Percentiles rank a stretch among this genome's conserved stretches.
phyloP scores from a whole-genome alignment of 2,113 vertebrate genomes.

The Antechinus stuartii region DNA sequence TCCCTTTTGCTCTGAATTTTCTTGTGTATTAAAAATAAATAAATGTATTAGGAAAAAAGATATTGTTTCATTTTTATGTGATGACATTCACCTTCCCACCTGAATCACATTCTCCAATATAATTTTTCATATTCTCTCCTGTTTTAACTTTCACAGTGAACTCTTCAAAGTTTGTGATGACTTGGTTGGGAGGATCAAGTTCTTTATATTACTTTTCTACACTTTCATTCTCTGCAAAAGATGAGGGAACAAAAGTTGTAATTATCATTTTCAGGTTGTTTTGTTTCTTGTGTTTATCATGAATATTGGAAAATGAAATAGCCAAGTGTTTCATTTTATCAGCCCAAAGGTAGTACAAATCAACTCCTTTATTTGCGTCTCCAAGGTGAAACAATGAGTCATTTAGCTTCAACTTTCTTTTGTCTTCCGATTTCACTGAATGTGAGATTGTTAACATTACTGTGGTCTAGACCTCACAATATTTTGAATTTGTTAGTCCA shows the following conservation, averaged over 20 bases:
- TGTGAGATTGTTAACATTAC: not conserved
- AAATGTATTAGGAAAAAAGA: too few relatives aligned
- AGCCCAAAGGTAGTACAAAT: not conserved
- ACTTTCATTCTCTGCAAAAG: not conserved
- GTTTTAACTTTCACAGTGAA: too few relatives aligned
- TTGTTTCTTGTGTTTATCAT: not conserved
- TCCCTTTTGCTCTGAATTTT: too few relatives aligned
- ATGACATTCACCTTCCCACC: too few relatives aligned
- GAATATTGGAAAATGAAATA: not conserved
- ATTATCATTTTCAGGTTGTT: not conserved
- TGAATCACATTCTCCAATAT: too few relatives aligned
- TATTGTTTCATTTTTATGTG: too few relatives aligned
- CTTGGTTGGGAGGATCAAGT: not conserved
- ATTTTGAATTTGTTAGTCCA: not conserved
- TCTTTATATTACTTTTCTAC: not conserved
- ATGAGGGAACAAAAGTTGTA: not conserved
- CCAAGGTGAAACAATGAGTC: not conserved
- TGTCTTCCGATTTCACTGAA: not conserved
- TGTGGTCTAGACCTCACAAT: not conserved
- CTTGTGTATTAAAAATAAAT: too few relatives aligned
- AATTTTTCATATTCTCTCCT: too few relatives aligned
- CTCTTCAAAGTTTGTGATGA: not conserved
- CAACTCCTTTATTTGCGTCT: not conserved
- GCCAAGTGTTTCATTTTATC: not conserved
- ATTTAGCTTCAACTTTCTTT: not conserved